phyloP scores from a whole-genome alignment of 2,113 vertebrate species.

The Helogale parvula region DNA sequence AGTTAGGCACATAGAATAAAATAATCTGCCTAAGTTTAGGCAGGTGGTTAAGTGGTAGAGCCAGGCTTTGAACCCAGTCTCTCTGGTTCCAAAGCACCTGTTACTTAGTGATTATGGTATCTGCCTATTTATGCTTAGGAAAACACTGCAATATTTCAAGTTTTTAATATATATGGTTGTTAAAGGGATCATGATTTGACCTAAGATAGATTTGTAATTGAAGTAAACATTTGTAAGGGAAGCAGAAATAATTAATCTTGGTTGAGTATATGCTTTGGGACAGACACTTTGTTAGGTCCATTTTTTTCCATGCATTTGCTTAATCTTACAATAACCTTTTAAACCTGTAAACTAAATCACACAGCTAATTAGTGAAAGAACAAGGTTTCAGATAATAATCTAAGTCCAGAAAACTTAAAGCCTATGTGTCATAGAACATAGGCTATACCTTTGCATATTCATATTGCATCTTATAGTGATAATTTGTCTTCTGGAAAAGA shows the following conservation, averaged over 20 bases:
- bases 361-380: slow-evolving; percentile 3
- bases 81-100: not conserved
- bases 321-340: slow-evolving; percentile 32
- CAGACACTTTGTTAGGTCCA: not conserved
- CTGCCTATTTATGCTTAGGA: not conserved
- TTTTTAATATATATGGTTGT: not conserved
- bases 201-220: slow-evolving; percentile 29
- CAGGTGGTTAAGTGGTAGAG: not conserved
- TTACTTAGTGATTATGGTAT: slow-evolving; percentile 19
- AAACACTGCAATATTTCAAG: not conserved
- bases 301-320: slow-evolving; percentile 31
- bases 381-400: not conserved
- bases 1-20: not conserved
- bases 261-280: not conserved
- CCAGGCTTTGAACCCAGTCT: not conserved
- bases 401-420: not conserved
- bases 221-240: slow-evolving; percentile 29
- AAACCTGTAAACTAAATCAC: not conserved
- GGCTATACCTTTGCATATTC: not conserved
- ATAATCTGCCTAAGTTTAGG: not conserved
- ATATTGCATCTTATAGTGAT: not conserved
- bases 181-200: slow-evolving; percentile 2
- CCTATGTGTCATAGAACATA: not conserved
- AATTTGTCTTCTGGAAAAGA: slow-evolving; percentile 42
- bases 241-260: slow-evolving; percentile 17